These are phyloP conservation scores for Ptycholaimellus sp. DNA, from an alignment of 2,888 invertebrate genomes.

Conservation along the genomic window DNA sequence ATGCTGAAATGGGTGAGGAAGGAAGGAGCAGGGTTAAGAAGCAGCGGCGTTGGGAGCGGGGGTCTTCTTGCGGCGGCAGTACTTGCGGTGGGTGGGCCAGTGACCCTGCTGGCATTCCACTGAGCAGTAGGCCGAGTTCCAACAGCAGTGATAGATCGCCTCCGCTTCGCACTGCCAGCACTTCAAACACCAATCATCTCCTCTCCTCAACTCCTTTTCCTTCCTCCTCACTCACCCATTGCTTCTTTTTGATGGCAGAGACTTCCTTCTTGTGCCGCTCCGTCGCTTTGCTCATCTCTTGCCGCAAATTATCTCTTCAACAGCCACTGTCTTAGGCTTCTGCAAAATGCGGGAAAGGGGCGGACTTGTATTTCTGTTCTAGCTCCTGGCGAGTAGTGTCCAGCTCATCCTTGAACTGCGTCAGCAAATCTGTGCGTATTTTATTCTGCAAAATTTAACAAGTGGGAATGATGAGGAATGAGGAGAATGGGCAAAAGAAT, in stretches of 20 bases:
- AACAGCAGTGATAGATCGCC: slow-evolving; percentile 62
- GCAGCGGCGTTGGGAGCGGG: no score
- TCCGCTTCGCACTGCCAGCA: slow-evolving; percentile 57
- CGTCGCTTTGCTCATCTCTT: slow-evolving; percentile 36
- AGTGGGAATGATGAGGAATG: no score
- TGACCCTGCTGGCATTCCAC: slow-evolving; percentile 46
- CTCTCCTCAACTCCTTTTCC: no score
- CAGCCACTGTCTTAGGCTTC: background rate
- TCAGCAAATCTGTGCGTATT: slow-evolving; percentile 27
- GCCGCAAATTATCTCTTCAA: background rate
- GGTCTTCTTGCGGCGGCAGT: slow-evolving; percentile 22
- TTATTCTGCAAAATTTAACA: slow-evolving; percentile 26
- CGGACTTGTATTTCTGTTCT: slow-evolving; percentile 16
- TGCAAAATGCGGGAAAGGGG: background rate
- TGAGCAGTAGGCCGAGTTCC: slow-evolving; percentile 62
- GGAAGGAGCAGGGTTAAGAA: no score
- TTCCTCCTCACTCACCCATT: slow-evolving; percentile 49
- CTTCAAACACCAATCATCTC: no score
- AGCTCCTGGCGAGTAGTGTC: slow-evolving; percentile 25
- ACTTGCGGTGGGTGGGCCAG: slow-evolving; percentile 21
- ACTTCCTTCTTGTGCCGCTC: slow-evolving; percentile 43
- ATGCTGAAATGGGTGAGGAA: no score
- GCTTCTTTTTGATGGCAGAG: slow-evolving; percentile 49
- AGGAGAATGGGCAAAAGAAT: no score
- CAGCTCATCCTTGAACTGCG: slow-evolving; percentile 26